Percentiles rank a stretch among this genome's conserved stretches.
phyloP scores from a whole-genome alignment of 2,888 invertebrate genomes.

The Dilophus febrilis region DNA sequence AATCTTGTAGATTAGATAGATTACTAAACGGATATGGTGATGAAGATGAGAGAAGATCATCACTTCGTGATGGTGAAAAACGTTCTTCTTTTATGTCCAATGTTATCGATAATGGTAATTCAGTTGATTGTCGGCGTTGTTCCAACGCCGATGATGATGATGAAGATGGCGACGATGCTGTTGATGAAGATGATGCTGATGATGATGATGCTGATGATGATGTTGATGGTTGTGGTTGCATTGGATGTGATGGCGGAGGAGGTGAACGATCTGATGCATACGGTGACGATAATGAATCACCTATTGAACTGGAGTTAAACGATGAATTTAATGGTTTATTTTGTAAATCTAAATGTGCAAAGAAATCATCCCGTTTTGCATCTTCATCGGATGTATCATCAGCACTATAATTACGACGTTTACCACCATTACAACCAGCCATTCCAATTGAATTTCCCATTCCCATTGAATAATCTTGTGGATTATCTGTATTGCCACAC shows the following conservation, averaged over 20 bases:
- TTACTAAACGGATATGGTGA: no score
- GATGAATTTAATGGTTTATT: constrained; percentile 43
- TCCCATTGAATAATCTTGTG: constrained; percentile 14
- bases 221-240: constrained; percentile 20
- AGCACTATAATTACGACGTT: no score
- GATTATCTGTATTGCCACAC: constrained; percentile 21
- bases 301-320: constrained; percentile 32
- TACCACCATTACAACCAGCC: no score
- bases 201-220: constrained; percentile 1
- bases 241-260: constrained; percentile 26
- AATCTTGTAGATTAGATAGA: no score
- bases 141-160: no score
- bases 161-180: no score
- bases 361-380: constrained; percentile 57
- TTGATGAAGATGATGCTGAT: background rate
- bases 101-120: background rate
- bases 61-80: constrained; percentile 12
- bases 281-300: constrained; percentile 27
- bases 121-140: no score
- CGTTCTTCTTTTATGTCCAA: background rate
- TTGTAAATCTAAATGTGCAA: constrained; percentile 60
- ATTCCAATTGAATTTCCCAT: constrained; percentile 13
- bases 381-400: constrained; percentile 32
- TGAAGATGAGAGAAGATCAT: no score
- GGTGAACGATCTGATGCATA: constrained; percentile 17